These are phyloP conservation scores for Irena cyanogastra DNA, from an alignment of 2,113 vertebrate species.

Conservation along the genomic window DNA sequence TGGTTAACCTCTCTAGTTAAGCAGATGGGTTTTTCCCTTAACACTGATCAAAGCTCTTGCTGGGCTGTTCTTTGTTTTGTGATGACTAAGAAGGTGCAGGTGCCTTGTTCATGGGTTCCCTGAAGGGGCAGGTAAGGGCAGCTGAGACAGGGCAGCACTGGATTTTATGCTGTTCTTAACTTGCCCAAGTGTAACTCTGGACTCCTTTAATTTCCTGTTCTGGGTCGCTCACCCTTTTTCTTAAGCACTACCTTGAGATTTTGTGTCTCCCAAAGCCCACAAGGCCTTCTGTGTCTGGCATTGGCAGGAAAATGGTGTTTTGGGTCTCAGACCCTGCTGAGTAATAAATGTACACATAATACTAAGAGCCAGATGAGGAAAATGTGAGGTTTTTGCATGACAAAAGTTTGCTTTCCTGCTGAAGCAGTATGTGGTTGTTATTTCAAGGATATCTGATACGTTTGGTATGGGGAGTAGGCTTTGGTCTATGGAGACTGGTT, in stretches of 20 bases:
- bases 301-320: not conserved
- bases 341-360: not conserved
- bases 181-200: not conserved
- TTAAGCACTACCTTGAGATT: not conserved
- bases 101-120: not conserved
- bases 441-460: not conserved
- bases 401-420: not conserved
- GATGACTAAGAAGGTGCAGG: not conserved
- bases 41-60: not conserved
- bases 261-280: not conserved
- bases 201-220: not conserved
- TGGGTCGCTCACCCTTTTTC: not conserved
- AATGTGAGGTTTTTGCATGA: rapidly evolving
- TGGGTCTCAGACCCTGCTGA: not conserved
- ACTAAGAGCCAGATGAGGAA: not conserved
- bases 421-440: not conserved
- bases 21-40: not conserved
- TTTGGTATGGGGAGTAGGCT: not conserved
- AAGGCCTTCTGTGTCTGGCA: not conserved
- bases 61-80: not conserved
- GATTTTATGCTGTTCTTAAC: not conserved
- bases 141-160: not conserved
- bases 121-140: not conserved
- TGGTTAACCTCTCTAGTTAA: not conserved
- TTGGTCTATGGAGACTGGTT: not conserved